These are phyloP conservation scores for Drosophila pseudoobscura DNA, from an alignment of 1,140 invertebrate species.

Conservation along the genomic window DNA sequence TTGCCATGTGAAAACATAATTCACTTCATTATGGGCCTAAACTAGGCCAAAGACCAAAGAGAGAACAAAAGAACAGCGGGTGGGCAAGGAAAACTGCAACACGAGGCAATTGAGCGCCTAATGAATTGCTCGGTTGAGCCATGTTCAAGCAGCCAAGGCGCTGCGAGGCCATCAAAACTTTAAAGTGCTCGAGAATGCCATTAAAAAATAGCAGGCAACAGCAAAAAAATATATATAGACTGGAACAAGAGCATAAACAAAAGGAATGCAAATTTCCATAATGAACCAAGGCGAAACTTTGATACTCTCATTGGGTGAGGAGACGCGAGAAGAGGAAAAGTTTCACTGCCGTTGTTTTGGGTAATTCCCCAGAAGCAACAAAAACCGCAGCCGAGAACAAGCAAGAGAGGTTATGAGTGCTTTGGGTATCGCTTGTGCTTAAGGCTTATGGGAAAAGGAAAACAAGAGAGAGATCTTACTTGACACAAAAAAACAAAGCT, in stretches of 20 bases:
- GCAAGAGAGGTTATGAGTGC: too few relatives aligned
- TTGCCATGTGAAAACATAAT: constrained; percentile 73
- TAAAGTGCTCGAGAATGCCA: constrained; percentile 61
- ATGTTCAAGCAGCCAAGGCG: constrained; percentile 47
- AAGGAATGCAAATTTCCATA: constrained; percentile 26
- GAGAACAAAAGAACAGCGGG: constrained; percentile 41
- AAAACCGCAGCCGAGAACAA: too few relatives aligned
- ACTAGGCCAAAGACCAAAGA: constrained; percentile 62
- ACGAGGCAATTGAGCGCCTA: constrained; percentile 59
- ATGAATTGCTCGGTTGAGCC: constrained; percentile 73
- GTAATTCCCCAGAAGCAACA: background rate
- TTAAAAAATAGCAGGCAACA: constrained; percentile 37
- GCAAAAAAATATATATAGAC: constrained; percentile 18
- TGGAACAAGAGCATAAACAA: constrained; percentile 39
- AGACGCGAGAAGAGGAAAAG: background rate
- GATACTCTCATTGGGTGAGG: constrained; percentile 5
- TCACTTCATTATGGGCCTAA: constrained; percentile 63
- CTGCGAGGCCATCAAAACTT: constrained; percentile 63
- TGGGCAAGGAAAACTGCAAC: constrained; percentile 31
- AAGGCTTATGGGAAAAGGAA: too few relatives aligned
- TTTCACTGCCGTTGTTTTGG: constrained; percentile 12
- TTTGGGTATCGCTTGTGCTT: too few relatives aligned
- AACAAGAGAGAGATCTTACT: background rate
- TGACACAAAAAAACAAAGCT: too few relatives aligned
- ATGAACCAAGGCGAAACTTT: constrained; percentile 38